phyloP scores from a whole-genome alignment of 2,113 vertebrate genomes.

The Pandion haliaetus region DNA sequence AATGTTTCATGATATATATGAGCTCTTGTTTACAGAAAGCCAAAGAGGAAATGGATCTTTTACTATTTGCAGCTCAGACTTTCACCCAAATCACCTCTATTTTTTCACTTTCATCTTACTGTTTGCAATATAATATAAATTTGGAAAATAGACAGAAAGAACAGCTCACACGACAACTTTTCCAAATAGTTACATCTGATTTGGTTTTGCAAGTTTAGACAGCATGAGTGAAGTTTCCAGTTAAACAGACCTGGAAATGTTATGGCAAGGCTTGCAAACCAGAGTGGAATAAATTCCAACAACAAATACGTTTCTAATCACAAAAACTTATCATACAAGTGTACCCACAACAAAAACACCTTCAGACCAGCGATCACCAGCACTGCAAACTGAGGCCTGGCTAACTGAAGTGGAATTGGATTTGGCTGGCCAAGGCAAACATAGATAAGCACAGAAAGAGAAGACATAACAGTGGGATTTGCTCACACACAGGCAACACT shows the following conservation, averaged over 20 bases:
- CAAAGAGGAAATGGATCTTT: not conserved
- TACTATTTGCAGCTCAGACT: not conserved
- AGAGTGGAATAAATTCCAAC: not conserved
- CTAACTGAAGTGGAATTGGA: not conserved
- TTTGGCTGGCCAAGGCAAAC: not conserved
- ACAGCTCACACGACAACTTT: not conserved
- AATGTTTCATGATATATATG: not conserved
- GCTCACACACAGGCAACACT: fast-evolving
- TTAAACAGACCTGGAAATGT: not conserved
- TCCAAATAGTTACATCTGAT: not conserved
- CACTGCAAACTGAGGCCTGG: not conserved
- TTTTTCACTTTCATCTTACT: not conserved
- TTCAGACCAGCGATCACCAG: not conserved
- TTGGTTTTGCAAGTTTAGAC: not conserved
- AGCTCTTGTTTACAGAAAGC: not conserved
- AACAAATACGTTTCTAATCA: not conserved
- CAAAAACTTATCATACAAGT: not conserved
- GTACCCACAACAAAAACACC: not conserved
- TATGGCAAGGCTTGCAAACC: not conserved
- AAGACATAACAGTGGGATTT: not conserved
- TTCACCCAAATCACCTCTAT: not conserved
- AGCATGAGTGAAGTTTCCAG: not conserved
- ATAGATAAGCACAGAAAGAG: not conserved
- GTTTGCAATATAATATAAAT: not conserved
- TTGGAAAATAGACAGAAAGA: not conserved